Evolutionary conservation across 2,888 invertebrate species (phyloP).

Genomic region (Sialis fuliginosa): DNA sequence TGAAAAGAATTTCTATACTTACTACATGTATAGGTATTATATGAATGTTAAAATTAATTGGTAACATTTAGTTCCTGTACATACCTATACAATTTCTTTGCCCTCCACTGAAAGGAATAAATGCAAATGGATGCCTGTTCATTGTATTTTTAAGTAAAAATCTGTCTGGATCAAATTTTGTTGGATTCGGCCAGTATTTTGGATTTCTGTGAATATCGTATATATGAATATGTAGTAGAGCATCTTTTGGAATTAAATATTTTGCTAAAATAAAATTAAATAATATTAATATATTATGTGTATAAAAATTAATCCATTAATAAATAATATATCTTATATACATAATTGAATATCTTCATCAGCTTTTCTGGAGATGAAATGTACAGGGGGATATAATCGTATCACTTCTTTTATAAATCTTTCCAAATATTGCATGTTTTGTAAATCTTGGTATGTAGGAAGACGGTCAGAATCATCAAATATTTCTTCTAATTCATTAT

Average conservation of each 20-base stretch:
- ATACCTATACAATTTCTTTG: conserved; percentile 4
- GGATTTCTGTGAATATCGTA: conserved; percentile 4
- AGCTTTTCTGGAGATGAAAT: not conserved
- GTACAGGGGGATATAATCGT: conserved; percentile 1
- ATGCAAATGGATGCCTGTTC: conserved; percentile 4
- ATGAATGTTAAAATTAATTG: too few relatives aligned
- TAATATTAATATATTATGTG: not conserved
- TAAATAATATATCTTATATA: not conserved
- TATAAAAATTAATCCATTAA: too few relatives aligned
- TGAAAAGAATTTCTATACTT: too few relatives aligned
- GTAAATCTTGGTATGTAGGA: not conserved
- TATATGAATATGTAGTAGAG: not conserved
- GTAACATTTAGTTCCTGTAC: not conserved
- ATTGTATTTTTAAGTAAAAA: not conserved
- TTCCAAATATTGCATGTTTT: conserved; percentile 1
- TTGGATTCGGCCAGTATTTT: conserved; percentile 3
- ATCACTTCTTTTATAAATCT: conserved; percentile 2
- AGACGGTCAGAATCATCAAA: not conserved
- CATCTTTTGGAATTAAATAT: conserved; percentile 12
- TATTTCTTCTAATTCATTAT: conserved; percentile 3
- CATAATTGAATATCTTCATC: not conserved
- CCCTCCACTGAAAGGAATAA: conserved; percentile 4
- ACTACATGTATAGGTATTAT: too few relatives aligned
- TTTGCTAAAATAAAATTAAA: not conserved
- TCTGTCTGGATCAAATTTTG: conserved; percentile 4